Evolutionary conservation across 2,797 vertebrate genomes (phyloP).

Genomic region (Onychomys torridus): DNA sequence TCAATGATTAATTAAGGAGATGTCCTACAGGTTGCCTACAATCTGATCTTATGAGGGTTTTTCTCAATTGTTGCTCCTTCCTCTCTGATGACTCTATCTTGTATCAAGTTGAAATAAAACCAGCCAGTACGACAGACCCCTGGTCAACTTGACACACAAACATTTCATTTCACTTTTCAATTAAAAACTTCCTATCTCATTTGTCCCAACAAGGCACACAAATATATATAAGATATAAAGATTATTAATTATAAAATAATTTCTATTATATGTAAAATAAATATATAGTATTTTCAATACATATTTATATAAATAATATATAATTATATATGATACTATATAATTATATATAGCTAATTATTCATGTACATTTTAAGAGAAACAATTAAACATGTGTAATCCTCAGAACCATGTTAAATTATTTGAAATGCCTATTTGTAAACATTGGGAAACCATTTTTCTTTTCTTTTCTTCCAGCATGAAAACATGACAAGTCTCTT

Average conservation of each 20-base stretch:
- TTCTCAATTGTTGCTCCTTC: neutral
- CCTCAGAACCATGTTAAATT: neutral
- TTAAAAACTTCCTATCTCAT: neutral
- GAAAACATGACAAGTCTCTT: conserved; percentile 3
- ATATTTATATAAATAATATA: neutral
- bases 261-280: neutral
- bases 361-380: neutral
- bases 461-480: neutral
- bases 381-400: neutral
- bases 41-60: neutral
- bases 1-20: neutral
- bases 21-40: neutral
- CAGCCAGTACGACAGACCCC: neutral
- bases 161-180: neutral
- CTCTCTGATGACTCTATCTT: neutral
- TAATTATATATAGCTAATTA: neutral
- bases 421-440: neutral
- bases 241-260: neutral
- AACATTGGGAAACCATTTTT: conserved; percentile 10
- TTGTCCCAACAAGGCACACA: neutral
- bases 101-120: neutral
- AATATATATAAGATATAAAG: neutral
- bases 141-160: neutral
- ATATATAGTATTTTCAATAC: neutral
- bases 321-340: neutral